Conservation (phyloP, 2,888 invertebrate genomes). For the Sinelater perroti region DNA sequence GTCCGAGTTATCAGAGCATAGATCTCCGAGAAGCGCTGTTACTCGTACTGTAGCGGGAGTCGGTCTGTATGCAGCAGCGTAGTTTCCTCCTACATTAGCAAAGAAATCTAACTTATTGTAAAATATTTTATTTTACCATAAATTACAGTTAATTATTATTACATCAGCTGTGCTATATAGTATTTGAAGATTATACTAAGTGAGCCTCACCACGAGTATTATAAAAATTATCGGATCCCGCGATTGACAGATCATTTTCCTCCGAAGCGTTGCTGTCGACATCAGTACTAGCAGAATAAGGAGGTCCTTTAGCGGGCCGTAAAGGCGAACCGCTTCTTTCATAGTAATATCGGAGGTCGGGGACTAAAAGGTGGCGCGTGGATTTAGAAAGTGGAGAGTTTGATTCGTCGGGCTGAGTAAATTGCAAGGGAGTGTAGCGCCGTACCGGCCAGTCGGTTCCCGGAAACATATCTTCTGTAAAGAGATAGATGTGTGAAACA, state of each 20-base stretch:
- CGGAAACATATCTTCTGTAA: constrained; percentile 70
- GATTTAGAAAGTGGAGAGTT: constrained; percentile 79
- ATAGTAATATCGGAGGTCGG: constrained; percentile 74
- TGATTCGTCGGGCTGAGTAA: constrained; percentile 80
- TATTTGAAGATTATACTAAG: constrained; percentile 17
- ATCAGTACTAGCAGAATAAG: constrained; percentile 51
- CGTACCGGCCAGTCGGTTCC: constrained; percentile 80
- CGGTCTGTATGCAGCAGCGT: constrained; percentile 66
- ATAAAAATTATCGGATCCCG: constrained; percentile 53
- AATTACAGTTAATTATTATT: constrained; percentile 18
- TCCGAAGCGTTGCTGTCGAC: constrained; percentile 50
- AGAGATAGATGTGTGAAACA: not conserved
- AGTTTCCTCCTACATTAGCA: constrained; percentile 46
- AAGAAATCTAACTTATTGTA: constrained; percentile 3
- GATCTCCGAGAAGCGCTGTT: constrained; percentile 78
- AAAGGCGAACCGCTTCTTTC: constrained; percentile 60
- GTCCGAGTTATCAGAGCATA: constrained; percentile 75
- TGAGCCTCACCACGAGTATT: constrained; percentile 57
- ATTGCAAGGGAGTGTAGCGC: constrained; percentile 80
- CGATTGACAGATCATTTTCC: constrained; percentile 51
- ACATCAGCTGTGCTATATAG: constrained; percentile 17
- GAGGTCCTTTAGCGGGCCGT: constrained; percentile 51
- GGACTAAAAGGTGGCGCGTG: constrained; percentile 78
- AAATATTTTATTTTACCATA: constrained; percentile 20
- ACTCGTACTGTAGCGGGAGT: constrained; percentile 71